Percentiles rank a stretch among this genome's conserved stretches.
Evolutionary conservation across 92 coral and sea anemone species (phyloP).

Genomic region (Heliopora coerulea): DNA sequence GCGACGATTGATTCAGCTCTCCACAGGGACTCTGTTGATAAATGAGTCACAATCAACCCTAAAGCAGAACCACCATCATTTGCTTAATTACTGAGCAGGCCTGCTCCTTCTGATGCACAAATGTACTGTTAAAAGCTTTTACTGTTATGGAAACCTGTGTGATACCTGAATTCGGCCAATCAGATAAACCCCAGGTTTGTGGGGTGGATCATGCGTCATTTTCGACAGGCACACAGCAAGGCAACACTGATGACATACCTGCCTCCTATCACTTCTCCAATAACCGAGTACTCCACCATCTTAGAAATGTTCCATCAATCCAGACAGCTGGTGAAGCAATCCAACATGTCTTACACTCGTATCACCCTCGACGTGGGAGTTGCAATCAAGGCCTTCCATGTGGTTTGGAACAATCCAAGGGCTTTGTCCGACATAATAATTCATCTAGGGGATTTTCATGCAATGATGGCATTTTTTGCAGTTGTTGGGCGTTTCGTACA

Average conservation of each 20-base stretch:
- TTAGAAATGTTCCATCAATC: conserved; percentile 27
- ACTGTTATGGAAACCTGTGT: conserved; percentile 20
- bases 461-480: conserved; percentile 29
- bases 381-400: conserved; percentile 26
- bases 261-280: conserved; percentile 20
- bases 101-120: conserved; percentile 2
- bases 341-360: conserved; percentile 23
- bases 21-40: not conserved
- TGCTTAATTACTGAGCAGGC: not conserved
- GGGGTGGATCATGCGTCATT: conserved; percentile 11
- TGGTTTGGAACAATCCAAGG: conserved; percentile 27
- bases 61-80: conserved; percentile 29
- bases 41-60: conserved; percentile 10
- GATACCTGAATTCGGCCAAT: conserved; percentile 20
- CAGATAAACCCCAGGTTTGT: conserved; percentile 26
- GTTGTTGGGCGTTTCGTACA: conserved; percentile 29
- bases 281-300: conserved; percentile 22
- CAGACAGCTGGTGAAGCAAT: conserved; percentile 20
- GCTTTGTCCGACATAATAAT: conserved; percentile 27
- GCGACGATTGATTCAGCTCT: conserved; percentile 1
- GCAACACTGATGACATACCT: conserved; percentile 32
- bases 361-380: conserved; percentile 25
- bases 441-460: conserved; percentile 25
- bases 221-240: not conserved
- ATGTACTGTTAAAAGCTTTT: conserved; percentile 5